Base-by-base conservation (phyloP, 2,113 vertebrate species). In the Antennarius striatus region DNA sequence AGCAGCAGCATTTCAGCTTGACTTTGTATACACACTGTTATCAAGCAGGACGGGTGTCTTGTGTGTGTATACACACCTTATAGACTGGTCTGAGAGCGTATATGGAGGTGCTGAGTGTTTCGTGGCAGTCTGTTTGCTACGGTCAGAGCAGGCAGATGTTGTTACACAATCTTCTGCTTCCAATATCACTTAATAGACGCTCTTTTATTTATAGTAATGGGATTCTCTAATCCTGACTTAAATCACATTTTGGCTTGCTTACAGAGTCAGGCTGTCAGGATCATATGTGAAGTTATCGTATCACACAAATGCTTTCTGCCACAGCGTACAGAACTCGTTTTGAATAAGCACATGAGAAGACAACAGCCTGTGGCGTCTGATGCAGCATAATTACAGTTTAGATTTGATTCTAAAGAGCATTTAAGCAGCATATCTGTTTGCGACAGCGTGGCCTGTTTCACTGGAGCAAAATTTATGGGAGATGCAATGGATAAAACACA, bases 1-100 rank as follows among this genome's bases (percentile, higher is more conserved):
- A 80, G 39, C 56, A 51, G 60, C 71, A 46, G 43, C 28, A n/a
- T 75, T 62, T 89, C 79, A 73, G 9, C 58, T 75, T 40, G 17
- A 17, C 74, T 63, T 65, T 85, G 67, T 80, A 72, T 73, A 80
- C 77, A 82, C 12, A 68, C 68, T 70, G 64, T 69, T 61, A 70
- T 69, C 63, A 43, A 61, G 52, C n/a, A 30, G 62, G 55, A 82
- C 53, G 46, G 36, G 70, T 67, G 63, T 84, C 79, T 64, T 50
- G 78, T 81, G 59, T 80, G 75, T 80, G 75, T 80, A 48, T 72
- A 65, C 61, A 75, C 61, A 56, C 60, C 14, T 36, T 29, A 39
- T 13, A 71, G 68, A 77, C 55, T 68, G 82, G 77, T 82, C 71
- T 79, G 59, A 61, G 67, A 60, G 70, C 77, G 47, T 73, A 63